A percentile compares a stretch with the other conserved stretches of the same genome.
Evolutionary conservation across 92 coral and sea anemone species (phyloP).

Genomic region (Actinostola sp.): DNA sequence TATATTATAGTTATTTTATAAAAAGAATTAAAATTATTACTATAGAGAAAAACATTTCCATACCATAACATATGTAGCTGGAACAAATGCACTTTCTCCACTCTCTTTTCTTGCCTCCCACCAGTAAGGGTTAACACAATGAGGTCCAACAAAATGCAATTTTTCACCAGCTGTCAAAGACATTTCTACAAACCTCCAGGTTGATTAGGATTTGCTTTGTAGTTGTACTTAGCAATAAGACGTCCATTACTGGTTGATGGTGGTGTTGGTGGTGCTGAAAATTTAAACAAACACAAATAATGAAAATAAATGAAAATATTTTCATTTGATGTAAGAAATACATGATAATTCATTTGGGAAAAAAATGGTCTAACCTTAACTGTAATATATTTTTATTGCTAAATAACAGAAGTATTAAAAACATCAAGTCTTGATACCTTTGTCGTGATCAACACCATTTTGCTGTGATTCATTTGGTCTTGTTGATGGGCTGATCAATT

Average conservation of each 20-base stretch:
- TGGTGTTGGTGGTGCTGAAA: constrained; percentile 47
- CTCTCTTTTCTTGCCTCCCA: constrained; percentile 77
- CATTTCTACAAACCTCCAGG: constrained; percentile 98
- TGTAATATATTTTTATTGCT: too few species aligned
- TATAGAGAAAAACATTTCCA: too few species aligned
- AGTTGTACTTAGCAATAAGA: constrained; percentile 89
- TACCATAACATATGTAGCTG: constrained; percentile 92
- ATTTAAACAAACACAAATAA: background rate
- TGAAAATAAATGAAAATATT: too few species aligned
- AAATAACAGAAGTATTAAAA: too few species aligned
- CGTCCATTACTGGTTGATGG: constrained; percentile 41
- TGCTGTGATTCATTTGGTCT: background rate
- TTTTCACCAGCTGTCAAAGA: constrained; percentile 78
- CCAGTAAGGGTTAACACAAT: constrained; percentile 86
- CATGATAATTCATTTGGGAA: too few species aligned
- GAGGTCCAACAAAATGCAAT: constrained; percentile 70
- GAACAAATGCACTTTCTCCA: constrained; percentile 78
- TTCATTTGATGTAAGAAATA: too few species aligned
- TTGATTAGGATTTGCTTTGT: constrained; percentile 63
- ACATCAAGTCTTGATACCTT: too few species aligned
- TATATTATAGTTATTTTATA: too few species aligned
- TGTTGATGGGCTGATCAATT: background rate
- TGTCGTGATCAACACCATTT: background rate
- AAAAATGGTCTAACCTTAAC: too few species aligned
- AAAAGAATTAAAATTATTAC: too few species aligned